Conservation (phyloP, 37 sponge, comb jelly and placozoan species). For the Eunapius fragilis region DNA sequence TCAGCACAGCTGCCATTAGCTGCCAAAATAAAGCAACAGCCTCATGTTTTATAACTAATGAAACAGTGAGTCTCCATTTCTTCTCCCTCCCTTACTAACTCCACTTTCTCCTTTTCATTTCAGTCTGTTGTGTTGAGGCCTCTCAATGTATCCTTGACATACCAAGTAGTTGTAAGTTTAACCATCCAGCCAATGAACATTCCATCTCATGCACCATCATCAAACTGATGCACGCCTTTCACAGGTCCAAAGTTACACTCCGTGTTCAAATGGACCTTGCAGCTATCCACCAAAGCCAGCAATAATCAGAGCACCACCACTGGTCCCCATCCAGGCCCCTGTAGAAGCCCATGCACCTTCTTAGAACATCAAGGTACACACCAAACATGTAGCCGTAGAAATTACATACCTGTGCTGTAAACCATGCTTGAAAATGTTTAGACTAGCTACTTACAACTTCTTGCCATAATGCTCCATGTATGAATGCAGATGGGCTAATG, state of each 20-base stretch:
- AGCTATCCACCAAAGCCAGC: not conserved
- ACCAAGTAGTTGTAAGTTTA: not conserved
- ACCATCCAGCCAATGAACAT: no score
- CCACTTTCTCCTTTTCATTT: not conserved
- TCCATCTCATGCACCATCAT: no score
- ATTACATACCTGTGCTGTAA: not conserved
- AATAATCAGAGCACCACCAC: not conserved
- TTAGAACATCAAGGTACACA: not conserved
- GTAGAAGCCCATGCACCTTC: not conserved
- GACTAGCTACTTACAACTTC: slow-evolving; percentile 56
- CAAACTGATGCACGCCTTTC: no score
- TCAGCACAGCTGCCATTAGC: not conserved
- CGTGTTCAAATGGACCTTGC: not conserved
- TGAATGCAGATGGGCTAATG: no score
- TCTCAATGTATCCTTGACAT: not conserved
- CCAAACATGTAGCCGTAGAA: not conserved
- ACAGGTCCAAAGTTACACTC: not conserved
- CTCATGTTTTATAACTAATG: not conserved
- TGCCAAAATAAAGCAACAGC: not conserved
- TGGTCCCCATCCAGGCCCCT: not conserved
- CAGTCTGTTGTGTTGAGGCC: not conserved
- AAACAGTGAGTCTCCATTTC: not conserved
- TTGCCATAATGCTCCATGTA: slow-evolving; percentile 56
- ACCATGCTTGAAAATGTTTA: not conserved
- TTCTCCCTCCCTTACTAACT: not conserved